Base-by-base conservation (phyloP, 2,797 vertebrate species). In the Coracias cyanogaster region DNA sequence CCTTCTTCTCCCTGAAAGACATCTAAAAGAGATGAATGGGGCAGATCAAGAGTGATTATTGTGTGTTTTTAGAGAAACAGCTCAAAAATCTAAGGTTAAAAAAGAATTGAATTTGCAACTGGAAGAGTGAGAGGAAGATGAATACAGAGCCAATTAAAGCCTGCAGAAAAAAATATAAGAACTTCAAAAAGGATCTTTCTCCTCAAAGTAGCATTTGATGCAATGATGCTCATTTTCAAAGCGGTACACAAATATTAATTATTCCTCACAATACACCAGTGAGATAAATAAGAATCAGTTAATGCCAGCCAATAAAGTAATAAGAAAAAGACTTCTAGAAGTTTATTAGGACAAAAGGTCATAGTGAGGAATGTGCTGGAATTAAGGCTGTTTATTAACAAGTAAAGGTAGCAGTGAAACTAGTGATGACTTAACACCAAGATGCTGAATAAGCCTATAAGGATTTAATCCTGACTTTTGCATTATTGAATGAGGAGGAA, bases 121-220 rank as follows among this genome's bases (percentile, higher is more conserved):
- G 16, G 45, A 62, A 80, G 14, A 81, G 10, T 41, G 26, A 35
- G 39, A 89, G 60, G 22, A 92, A 87, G 58, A 82, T 51, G 12
- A 91, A 77, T 76, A 35, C 7, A 73, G 71, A 87, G 29, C 12
- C 17, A 96, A 76, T 82, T 89, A 92, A 95, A 61, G 31, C 31
- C 15, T 25, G 39, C 58, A 52, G 24, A 71, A 48, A 88, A 11
- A 72, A 46, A 76, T 48, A 60, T 58, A 79, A 74, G 45, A 58
- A 82, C 60, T 80, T 77, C 24, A 92, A 89, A 95, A 96, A 74
- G 7, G 26, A 79, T 86, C 48, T 64, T 76, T 82, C n/a, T 87
- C 24, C 29, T 66, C 71, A 77, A 86, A 92, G 12, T 43, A 64
- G 31, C 21, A 49, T 70, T 90, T 86, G 85, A 91, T 92, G 26